Base-by-base conservation (phyloP, 2,797 vertebrate genomes). In the Sardinella longiceps region DNA sequence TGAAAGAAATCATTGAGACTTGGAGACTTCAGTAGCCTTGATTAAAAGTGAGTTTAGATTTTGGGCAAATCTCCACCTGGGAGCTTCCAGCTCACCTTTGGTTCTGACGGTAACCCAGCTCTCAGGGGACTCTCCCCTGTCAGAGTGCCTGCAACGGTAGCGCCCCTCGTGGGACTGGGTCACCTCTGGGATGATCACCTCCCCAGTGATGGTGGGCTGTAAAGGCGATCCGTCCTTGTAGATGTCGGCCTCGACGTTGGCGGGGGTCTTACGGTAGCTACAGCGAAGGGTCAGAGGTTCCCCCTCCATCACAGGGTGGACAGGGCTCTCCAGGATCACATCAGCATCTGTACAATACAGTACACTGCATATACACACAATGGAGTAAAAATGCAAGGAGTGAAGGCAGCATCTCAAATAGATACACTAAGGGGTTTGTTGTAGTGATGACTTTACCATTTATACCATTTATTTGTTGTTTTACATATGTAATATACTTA, bases 61-160 rank as follows among this genome's bases (percentile, higher is more conserved):
- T 48, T 1, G 1, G 12, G 11, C 46, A 48, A 7, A 48, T 20
- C 25, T 43, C 15, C 15, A 7, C 37, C 37, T 39, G 18, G 14
- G 66, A 15, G 2, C 15, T 5, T 6, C 7, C 70, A 1, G 15
- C 37, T 77, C 33, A 77, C 70, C 70, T 77, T 33, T 37, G 33
- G 33, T 18, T 77, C 33, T 37, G 5, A 77, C 77, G 43, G 84
- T 85, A 77, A 87, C 7, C 81, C 86, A 84, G 39, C 81, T 87
- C 39, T 80, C 63, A 0, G 18, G 48, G 1, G 84, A 87, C 14
- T 74, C 81, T 80, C 83, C 82, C 56, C 66, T 81, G 46, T 80
- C 51, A 7, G 63, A 25, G 70, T 87, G 83, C 83, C 83, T 18
- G 20, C 81, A 85, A 33, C 10, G 51, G 70, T 83, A 85, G 25